phyloP scores from a whole-genome alignment of 2,797 vertebrate genomes.

The Epinephelus malabaricus region DNA sequence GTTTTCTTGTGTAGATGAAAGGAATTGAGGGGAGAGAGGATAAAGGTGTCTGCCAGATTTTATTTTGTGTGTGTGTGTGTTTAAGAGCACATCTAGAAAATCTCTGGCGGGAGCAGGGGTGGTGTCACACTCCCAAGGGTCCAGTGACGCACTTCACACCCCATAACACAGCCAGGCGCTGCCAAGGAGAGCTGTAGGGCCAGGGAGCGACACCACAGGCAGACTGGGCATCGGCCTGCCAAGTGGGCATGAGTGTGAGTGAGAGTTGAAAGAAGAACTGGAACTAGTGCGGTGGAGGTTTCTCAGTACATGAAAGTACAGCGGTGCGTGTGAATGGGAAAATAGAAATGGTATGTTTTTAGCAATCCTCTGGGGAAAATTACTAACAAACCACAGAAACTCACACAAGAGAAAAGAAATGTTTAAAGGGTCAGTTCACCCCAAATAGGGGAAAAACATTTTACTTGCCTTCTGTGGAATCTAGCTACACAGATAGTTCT shows the following conservation, averaged over 20 bases:
- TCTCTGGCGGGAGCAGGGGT: conserved; percentile 24
- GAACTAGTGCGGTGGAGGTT: conserved; percentile 30
- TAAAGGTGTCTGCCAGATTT: background rate
- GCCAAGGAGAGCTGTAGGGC: conserved; percentile 37
- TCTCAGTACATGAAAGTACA: conserved; percentile 38
- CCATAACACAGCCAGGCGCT: conserved; percentile 41
- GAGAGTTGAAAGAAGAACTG: conserved; percentile 56
- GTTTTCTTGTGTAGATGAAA: conserved; percentile 30
- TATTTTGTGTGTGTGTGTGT: conserved; percentile 30
- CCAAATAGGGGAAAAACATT: background rate
- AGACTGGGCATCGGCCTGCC: conserved; percentile 18
- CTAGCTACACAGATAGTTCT: background rate
- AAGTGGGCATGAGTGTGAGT: conserved; percentile 50
- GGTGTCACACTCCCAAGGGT: conserved; percentile 44
- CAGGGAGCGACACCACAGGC: conserved; percentile 34
- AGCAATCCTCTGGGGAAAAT: conserved; percentile 11
- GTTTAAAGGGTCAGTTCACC: background rate
- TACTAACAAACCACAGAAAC: conserved; percentile 4
- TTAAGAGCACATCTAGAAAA: conserved; percentile 42
- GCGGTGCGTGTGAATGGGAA: background rate
- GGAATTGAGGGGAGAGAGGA: background rate
- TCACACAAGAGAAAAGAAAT: background rate
- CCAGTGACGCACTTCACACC: conserved; percentile 75
- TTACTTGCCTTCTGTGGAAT: background rate
- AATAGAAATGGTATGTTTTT: conserved; percentile 24